A percentile compares a stretch with the other conserved stretches of the same genome.
phyloP scores from a whole-genome alignment of 2,113 vertebrate species.

The Dipodomys merriami region DNA sequence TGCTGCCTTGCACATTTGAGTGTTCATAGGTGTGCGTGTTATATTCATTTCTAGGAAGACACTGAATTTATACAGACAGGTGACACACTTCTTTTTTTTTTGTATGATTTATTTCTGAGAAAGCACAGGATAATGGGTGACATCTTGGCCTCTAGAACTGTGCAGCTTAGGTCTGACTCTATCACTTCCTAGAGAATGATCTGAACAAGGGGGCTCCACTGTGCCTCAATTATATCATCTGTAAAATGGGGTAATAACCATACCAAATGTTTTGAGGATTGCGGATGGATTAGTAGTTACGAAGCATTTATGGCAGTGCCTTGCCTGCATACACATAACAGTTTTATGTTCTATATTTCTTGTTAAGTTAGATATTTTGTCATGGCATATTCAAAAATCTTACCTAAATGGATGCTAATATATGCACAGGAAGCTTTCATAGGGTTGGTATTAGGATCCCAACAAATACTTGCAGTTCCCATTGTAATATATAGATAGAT shows the following conservation, averaged over 20 bases:
- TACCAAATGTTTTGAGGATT: not conserved
- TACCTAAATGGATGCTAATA: not conserved
- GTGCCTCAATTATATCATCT: slow-evolving; percentile 7
- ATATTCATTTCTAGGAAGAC: not conserved
- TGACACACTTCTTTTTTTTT: not conserved
- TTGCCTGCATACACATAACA: not conserved
- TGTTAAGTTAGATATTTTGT: slow-evolving; percentile 4
- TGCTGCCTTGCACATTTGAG: not conserved
- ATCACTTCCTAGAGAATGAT: not conserved
- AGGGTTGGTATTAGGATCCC: not conserved
- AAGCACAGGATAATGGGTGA: not conserved
- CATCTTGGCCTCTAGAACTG: not conserved
- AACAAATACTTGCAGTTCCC: not conserved
- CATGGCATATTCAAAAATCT: not conserved
- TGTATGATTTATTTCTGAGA: not conserved
- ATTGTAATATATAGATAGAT: not conserved
- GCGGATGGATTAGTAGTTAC: not conserved
- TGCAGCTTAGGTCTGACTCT: not conserved
- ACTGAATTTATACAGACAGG: not conserved
- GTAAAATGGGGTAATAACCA: not conserved
- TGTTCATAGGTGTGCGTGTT: not conserved
- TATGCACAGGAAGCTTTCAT: not conserved
- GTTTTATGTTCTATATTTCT: not conserved
- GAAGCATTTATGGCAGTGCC: not conserved
- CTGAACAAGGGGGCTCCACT: not conserved